Base-by-base conservation (phyloP, 2,888 invertebrate genomes). In the Hyposoter dolosus region DNA sequence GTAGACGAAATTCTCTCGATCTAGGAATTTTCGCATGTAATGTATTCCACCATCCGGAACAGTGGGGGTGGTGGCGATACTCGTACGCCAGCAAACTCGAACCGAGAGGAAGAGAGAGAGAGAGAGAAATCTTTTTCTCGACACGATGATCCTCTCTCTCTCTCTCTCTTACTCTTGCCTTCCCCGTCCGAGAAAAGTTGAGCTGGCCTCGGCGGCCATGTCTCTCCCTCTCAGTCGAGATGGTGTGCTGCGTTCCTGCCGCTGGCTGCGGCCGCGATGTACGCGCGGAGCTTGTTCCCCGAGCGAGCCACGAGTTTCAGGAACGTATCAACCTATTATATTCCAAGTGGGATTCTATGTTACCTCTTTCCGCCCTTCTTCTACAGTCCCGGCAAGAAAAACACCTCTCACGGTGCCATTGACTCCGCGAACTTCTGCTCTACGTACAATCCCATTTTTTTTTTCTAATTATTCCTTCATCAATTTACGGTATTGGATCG, bases 171-270 rank as follows among this genome's bases (percentile, higher is more conserved):
- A 10, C 53, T 72, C 40, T 35, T 12, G 60, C 63, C 60, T 80
- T 69, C 66, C 72, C 72, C 71, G 77, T 65, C 60, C 81, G 81
- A 90, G 90, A 91, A 89, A 91, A 90, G 92, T 93, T 92, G 91
- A 93, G 91, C 91, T 92, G 92, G 93, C 92, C 93, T 92, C 93
- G 93, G 93, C 93, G 90, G 93, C 93, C 93, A 93, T 93, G 92
- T 92, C 92, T 82, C 76, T 45, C 65, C 45, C 45, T 63, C 74
- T 75, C 69, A 10, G 4, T 63, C 32, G 71, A 68, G 78, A 69
- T 63, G 68, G 69, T 78, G 69, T 78, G 91, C 90, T 90, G 89
- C 88, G 90, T 88, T 90, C 89, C 85, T 84, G 86, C 86, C 81
- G 87, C 82, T 83, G 86, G 88, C 87, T 89, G 90, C 90, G 90